Conservation (phyloP, 2,888 invertebrate genomes). For the Microctonus hyperodae region DNA sequence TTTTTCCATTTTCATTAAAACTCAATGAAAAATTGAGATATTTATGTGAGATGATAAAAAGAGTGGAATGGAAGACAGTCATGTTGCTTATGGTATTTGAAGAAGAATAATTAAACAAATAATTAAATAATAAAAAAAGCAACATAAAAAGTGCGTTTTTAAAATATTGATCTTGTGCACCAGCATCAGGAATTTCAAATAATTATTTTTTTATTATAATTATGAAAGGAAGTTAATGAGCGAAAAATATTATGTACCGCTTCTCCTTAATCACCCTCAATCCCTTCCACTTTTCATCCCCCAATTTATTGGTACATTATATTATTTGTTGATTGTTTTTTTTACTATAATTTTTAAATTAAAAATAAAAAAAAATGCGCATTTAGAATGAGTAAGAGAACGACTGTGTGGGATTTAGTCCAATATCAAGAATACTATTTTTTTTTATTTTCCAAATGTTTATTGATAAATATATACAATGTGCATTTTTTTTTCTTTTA, state of each 20-base stretch:
- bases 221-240: slow-evolving; percentile 19
- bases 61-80: slow-evolving; percentile 9
- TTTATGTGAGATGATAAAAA: neutral
- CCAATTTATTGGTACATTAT: neutral
- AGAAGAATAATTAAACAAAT: neutral
- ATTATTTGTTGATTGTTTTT: slow-evolving; percentile 4
- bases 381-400: neutral
- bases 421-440: neutral
- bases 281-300: neutral
- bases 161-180: slow-evolving; percentile 14
- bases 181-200: slow-evolving; percentile 19
- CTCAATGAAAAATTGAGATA: no score
- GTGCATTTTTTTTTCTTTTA: neutral
- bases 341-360: neutral
- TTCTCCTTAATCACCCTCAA: neutral
- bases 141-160: slow-evolving; percentile 9
- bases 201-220: slow-evolving; percentile 31
- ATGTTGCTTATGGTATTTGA: slow-evolving; percentile 16
- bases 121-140: neutral
- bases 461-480: no score
- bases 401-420: neutral
- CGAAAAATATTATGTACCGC: slow-evolving; percentile 17
- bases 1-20: no score
- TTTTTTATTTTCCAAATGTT: neutral
- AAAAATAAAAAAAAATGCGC: neutral